A percentile compares a stretch with the other conserved stretches of the same genome.
Evolutionary conservation across 1,140 invertebrate species (phyloP).

Genomic region (Cydia strobilella): DNA sequence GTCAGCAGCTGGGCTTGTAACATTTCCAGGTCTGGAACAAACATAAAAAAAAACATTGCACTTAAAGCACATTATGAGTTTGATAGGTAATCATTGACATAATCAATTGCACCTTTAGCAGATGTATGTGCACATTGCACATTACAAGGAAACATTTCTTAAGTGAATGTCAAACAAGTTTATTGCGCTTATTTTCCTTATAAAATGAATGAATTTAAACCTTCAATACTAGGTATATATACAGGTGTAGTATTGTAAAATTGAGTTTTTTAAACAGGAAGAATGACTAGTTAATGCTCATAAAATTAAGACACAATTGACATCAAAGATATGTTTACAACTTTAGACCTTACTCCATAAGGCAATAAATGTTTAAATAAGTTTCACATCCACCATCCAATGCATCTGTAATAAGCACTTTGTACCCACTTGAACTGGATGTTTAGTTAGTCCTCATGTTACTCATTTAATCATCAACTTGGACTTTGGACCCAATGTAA

Average conservation of each 20-base stretch:
- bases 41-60: background rate
- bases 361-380: background rate
- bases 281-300: background rate
- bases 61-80: slow-evolving; percentile 1
- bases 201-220: background rate
- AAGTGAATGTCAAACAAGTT: background rate
- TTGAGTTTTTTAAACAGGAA: slow-evolving; percentile 15
- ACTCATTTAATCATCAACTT: slow-evolving; percentile 8
- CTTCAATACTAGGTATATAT: background rate
- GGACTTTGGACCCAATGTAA: slow-evolving; percentile 6
- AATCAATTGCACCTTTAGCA: background rate
- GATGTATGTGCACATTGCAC: background rate
- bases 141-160: slow-evolving; percentile 15
- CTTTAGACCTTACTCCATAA: background rate
- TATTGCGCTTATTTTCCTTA: background rate
- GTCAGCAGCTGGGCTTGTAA: too few species aligned
- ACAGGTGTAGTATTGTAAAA: background rate
- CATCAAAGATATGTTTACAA: background rate
- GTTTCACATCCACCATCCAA: background rate
- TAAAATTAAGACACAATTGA: slow-evolving; percentile 9
- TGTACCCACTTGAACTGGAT: slow-evolving; percentile 19
- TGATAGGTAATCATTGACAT: background rate
- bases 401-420: slow-evolving; percentile 5
- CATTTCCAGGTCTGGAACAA: too few species aligned
- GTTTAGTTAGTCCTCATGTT: slow-evolving; percentile 18